Base-by-base conservation (phyloP, 1,140 invertebrate genomes). In the Steinernema khuongi region DNA sequence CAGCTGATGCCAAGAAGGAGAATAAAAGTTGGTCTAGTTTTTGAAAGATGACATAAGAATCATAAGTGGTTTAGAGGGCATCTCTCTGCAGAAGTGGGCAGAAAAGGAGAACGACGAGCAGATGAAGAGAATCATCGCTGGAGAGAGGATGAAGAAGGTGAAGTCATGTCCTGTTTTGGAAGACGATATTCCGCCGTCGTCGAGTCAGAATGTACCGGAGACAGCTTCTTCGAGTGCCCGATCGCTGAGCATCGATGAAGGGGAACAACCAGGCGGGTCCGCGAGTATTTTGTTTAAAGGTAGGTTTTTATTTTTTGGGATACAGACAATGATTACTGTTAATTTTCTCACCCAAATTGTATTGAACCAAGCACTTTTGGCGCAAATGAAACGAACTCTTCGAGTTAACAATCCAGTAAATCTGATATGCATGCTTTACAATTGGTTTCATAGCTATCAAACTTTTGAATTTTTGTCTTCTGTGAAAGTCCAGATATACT, bases 81-180 rank as follows among this genome's bases (percentile, higher is more conserved):
- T 60, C 19, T 60, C 50, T 22, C 50, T 60, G 11, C 14, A 60
- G 26, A 22, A 60, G 2, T 60, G 50, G 50, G 22, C 50, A 2
- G 50, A 60, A 60, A 60, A 60, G 22, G 50, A 60, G 50, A 60
- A 60, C 11, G 50, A 60, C 50, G 50, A 60, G 14, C 50, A 60
- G 26, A 7, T 60, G 7, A 60, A 26, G 50, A 11, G 50, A 11
- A 60, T 60, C 50, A 60, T 60, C 22, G 50, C 11, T 22, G 50
- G 50, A 14, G 50, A 60, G 11, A 7, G 50, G 19, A 17, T 60
- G 50, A 60, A 60, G 50, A 60, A 60, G 22, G 50, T 60, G 50
- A 60, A 60, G 19, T 60, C 50, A 22, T 60, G 50, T 60, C 50
- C 50, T 14, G 50, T 60, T 14, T 22, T 60, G 14, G 50, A 60